Conservation (phyloP, 2,797 vertebrate genomes). For the Calcarius lapponicus region DNA sequence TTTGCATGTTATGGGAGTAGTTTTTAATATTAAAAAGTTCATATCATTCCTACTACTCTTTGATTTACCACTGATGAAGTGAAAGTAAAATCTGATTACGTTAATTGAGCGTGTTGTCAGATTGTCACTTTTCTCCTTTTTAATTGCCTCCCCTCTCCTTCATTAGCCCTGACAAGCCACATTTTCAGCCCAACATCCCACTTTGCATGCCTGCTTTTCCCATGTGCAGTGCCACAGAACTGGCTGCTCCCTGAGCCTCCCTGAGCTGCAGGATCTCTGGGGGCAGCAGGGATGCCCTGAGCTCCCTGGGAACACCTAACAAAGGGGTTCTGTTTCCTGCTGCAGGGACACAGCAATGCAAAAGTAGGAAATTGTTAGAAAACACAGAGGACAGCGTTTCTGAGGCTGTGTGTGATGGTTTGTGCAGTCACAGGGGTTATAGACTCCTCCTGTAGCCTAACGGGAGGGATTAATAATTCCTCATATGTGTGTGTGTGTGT, state of each 20-base stretch:
- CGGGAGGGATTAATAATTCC: neutral
- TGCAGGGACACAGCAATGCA: neutral
- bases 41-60: neutral
- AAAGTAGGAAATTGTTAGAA: neutral
- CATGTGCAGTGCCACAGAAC: neutral
- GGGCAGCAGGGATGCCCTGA: neutral
- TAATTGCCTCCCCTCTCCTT: conserved; percentile 6
- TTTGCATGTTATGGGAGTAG: conserved; percentile 33
- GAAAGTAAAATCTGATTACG: conserved; percentile 25
- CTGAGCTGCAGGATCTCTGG: neutral
- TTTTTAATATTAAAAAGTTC: conserved; percentile 58
- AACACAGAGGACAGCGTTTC: neutral
- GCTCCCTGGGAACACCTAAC: neutral
- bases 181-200: neutral
- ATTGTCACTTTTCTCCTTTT: conserved; percentile 51
- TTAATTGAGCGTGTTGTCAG: conserved; percentile 56
- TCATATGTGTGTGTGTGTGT: neutral
- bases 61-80: neutral
- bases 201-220: neutral
- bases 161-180: conserved; percentile 4
- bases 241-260: neutral
- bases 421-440: neutral
- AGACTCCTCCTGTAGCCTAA: neutral
- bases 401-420: neutral
- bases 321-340: neutral